These are phyloP conservation scores for Dryomyza anilis DNA, from an alignment of 2,888 invertebrate species.

Conservation along the genomic window DNA sequence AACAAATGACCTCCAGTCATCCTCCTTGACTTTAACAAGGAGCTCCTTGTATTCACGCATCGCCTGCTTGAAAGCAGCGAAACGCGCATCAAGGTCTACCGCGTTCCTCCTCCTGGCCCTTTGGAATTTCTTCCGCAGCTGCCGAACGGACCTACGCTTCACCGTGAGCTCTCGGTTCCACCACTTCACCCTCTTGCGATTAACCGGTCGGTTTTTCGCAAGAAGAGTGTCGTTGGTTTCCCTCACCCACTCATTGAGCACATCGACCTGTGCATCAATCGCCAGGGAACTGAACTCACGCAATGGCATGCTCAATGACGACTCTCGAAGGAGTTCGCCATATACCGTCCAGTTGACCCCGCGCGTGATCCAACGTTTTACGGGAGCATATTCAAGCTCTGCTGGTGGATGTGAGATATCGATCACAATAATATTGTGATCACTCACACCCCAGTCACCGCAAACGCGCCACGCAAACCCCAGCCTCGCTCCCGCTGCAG, in stretches of 20 bases:
- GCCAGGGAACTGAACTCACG: neutral
- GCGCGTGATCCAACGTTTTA: neutral
- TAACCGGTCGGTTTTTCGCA: neutral
- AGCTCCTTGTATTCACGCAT: too few relatives aligned
- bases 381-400: neutral
- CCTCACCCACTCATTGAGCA: neutral
- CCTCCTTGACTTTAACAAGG: too few relatives aligned
- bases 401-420: neutral
- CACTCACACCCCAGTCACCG: conserved; percentile 8
- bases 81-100: too few relatives aligned
- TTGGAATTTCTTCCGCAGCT: neutral
- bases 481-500: too few relatives aligned
- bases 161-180: neutral
- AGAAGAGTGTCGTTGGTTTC: neutral
- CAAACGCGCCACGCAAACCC: too few relatives aligned
- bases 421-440: neutral
- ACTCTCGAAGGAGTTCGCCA: too few relatives aligned
- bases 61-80: too few relatives aligned
- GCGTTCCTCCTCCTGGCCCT: too few relatives aligned
- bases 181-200: neutral
- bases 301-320: too few relatives aligned
- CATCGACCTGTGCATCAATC: neutral
- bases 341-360: neutral
- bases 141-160: neutral
- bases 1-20: too few relatives aligned